Base-by-base conservation (phyloP, 2,113 vertebrate species). In the Myrmophylax atrothorax region DNA sequence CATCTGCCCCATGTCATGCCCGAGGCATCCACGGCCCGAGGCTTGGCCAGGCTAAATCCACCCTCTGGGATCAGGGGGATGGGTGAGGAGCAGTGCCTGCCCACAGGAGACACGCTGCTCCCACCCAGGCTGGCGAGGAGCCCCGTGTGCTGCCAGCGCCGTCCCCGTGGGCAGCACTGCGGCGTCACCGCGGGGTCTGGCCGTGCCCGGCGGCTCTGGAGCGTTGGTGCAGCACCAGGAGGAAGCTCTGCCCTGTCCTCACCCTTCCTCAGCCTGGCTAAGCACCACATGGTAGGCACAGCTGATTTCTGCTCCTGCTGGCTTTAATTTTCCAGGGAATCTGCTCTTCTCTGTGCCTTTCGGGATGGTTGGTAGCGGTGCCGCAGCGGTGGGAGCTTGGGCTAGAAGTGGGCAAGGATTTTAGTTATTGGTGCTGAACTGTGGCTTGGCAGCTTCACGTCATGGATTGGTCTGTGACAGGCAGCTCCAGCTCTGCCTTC, bases 381-480 rank as follows among this genome's bases (percentile, higher is more conserved):
- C 72, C 10, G 4, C 12, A 12, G 18, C 33, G 40, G 29, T 8
- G 13, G 15, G 62, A 2, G 47, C 28, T 46, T 1, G 24, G 7
- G 40, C 7, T 6, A 64, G 31, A 22, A 84, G 22, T 10, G 19
- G 16, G 20, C 0, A 18, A 37, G 66, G 70, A 10, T 70, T 89
- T 86, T 25, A 58, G 64, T 47, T 47, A 7, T 5, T 3, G 38
- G 10, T 25, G 40, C 19, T 9, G 24, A 68, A 17, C 47, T n/a
- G 23, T 23, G 60, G 42, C 35, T 31, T 37, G 74, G 52, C 58
- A 62, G 56, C 62, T 40, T 25, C 22, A 0, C 35, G 1, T 42
- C 23, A 6, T 1, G 2, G 37, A 2, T 31, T 4, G 3, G 37
- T 20, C 70, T 3, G 0, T 22, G 37, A 3, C 14, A 13, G 49